Base-by-base conservation (phyloP, 2,797 vertebrate species). In the Streptopelia turtur region DNA sequence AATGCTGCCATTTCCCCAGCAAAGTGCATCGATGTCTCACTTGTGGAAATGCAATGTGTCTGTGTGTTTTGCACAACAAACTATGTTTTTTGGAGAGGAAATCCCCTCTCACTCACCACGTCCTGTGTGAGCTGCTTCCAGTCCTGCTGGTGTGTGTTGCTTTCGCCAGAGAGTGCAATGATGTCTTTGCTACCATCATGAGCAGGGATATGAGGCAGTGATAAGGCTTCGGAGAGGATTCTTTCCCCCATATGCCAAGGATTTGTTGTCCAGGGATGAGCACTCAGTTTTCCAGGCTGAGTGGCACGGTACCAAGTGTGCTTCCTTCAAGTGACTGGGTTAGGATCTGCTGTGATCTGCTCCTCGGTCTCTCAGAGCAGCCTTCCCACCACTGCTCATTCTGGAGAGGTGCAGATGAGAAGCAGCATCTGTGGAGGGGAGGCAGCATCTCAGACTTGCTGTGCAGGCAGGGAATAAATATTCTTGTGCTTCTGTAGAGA, bases 401-500 rank as follows among this genome's bases (percentile, higher is more conserved):
- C 72, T 52, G 76, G 60, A 69, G 89, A 56, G 81, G 52, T 55
- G 37, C 0, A 5, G 60, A 81, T 77, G 66, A 83, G 81, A 83
- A 91, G 66, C 63, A 69, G 77, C 81, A 59, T 79, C 77, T 84
- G 49, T 56, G 78, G 50, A 92, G 81, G 66, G 71, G 65, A 70
- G 89, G 53, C 12, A 2, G 61, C 66, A 56, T 45, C 71, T 80
- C 89, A 57, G 57, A 28, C 70, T 47, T 59, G 41, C 83, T 47
- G 17, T 66, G 76, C 81, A 35, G 64, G 39, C 60, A 76, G 65
- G 30, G 47, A 93, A 28, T 45, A 88, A 93, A 28, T 45, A 86
- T 41, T 90, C 70, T 70, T 61, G 39, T 88, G 81, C 66, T 83
- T 76, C 66, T 84, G 33, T 4, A 59, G 92, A 78, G 80, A 63